Evolutionary conservation across 2,113 vertebrate species (phyloP), one percentile per base, ranked within the genome.

Genomic region (Microcebus tavaratra): DNA sequence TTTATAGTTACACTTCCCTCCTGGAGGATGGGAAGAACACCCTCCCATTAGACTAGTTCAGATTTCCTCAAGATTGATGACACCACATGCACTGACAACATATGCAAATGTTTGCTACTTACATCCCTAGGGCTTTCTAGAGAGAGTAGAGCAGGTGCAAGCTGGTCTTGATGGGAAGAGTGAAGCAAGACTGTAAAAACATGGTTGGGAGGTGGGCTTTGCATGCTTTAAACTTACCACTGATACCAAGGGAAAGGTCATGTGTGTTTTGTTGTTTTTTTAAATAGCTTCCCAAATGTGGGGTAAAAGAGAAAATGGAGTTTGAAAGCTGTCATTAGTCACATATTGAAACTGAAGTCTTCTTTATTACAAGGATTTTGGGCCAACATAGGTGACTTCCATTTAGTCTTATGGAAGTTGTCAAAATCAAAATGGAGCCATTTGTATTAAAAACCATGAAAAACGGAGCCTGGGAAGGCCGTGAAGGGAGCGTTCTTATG

Each of bases 281-380:
- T 39, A 42, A 72, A 45, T 59, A 36, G 13, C 13, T 84, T 90
- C 27, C 17, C 65, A 75, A 65, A 50, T 53, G 6, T 42, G 15
- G 6, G 4, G 3, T 4, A 23, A 76, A 59, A 5, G 0, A 0
- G 7, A 0, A 48, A 31, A 29, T 8, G 57, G 5, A 0, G 8
- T 12, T 70, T 88, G 29, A 96, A 88, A 91, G 13, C 34, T 83
- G 11, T 72, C 53, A 39, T 76, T 48, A 70, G 6, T 67, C 70
- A 72, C 78, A 68, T 4, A 86, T 61, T 21, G 81, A 78, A 76
- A 87, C 5, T 23, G 27, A 75, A 75, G n/a, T 72, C 23, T 70
- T 88, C 59, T 78, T 70, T 36, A 53, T 53, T 67, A 36, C 5
- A 65, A 94, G 42, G 29, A 61, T 50, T 59, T 78, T 73, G 31